These are phyloP conservation scores for Caenorhabditis tropicalis DNA, from an alignment of 1,140 invertebrate genomes.

Conservation along the genomic window DNA sequence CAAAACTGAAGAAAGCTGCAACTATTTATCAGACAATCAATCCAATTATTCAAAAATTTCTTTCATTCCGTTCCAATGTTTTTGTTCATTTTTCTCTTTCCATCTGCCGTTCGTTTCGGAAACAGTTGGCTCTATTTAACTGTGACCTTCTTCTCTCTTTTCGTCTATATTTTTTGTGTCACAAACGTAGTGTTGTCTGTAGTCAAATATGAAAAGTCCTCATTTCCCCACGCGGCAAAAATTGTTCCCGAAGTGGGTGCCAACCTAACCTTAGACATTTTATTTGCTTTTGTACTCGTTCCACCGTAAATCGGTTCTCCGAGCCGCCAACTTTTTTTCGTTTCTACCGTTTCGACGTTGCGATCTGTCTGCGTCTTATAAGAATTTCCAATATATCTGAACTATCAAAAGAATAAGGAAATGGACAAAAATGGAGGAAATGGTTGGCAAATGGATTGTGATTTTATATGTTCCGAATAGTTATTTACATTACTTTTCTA, in stretches of 20 bases:
- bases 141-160: conserved; percentile 14
- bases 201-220: background rate
- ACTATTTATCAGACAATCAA: background rate
- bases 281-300: conserved; percentile 39
- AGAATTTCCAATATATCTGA: background rate
- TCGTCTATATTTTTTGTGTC: background rate
- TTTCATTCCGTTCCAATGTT: background rate
- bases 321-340: background rate
- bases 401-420: background rate
- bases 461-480: background rate
- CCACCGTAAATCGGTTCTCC: background rate
- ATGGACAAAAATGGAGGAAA: background rate
- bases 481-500: background rate
- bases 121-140: background rate
- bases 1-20: too few relatives aligned
- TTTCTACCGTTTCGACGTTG: conserved; percentile 23
- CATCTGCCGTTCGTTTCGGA: background rate
- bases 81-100: background rate
- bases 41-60: background rate
- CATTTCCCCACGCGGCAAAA: background rate
- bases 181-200: conserved; percentile 17
- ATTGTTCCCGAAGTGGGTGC: conserved; percentile 27
- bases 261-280: conserved; percentile 39
- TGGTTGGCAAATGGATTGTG: conserved; percentile 24
- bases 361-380: conserved; percentile 5